Evolutionary conservation across 1,140 invertebrate species (phyloP).

Genomic region (Heliconius eleuchia): DNA sequence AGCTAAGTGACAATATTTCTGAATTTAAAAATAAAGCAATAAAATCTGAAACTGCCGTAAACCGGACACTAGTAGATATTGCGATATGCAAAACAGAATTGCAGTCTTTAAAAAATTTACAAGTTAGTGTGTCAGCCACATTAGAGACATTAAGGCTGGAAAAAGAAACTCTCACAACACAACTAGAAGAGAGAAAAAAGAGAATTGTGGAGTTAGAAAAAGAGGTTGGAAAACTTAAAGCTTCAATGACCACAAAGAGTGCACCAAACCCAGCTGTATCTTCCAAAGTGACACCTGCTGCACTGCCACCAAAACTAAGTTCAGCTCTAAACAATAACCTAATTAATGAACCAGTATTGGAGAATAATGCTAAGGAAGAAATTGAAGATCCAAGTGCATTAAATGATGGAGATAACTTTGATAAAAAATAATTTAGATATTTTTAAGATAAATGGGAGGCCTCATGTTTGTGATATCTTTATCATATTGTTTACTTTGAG

Average conservation of each 20-base stretch:
- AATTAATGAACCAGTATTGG: constrained; percentile 65
- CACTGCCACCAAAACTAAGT: constrained; percentile 67
- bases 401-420: constrained; percentile 70
- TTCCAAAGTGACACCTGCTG: constrained; percentile 69
- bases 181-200: constrained; percentile 63
- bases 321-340: constrained; percentile 64
- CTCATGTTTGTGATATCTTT: constrained; percentile 30
- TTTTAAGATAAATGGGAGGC: constrained; percentile 22
- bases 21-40: constrained; percentile 54
- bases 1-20: constrained; percentile 53
- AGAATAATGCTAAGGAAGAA: constrained; percentile 76
- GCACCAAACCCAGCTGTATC: constrained; percentile 51
- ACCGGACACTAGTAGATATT: constrained; percentile 61
- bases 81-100: constrained; percentile 71
- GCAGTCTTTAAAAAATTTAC: constrained; percentile 69
- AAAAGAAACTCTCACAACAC: constrained; percentile 62
- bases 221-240: constrained; percentile 63
- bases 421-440: constrained; percentile 48
- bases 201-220: constrained; percentile 68
- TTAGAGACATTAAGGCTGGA: constrained; percentile 69
- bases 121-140: constrained; percentile 66
- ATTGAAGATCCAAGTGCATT: constrained; percentile 68
- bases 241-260: constrained; percentile 66
- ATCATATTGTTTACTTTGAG: constrained; percentile 15
- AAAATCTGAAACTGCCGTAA: constrained; percentile 64